A percentile compares a stretch with the other conserved stretches of the same genome.
Evolutionary conservation across 2,797 vertebrate genomes (phyloP).

Genomic region (Sebastolobus alascanus): DNA sequence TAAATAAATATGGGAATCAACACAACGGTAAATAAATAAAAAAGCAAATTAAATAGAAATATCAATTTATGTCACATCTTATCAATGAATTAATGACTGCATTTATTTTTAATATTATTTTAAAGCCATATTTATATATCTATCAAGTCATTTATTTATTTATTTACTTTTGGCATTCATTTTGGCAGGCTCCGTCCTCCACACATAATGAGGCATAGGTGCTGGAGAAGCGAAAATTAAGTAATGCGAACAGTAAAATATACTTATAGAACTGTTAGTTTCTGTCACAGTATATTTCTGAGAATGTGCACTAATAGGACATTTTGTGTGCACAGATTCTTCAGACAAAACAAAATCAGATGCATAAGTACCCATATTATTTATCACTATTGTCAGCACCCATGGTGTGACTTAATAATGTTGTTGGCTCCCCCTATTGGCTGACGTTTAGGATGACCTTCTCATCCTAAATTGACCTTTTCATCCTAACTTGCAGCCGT

Average conservation of each 20-base stretch:
- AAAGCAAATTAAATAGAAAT: too few species aligned
- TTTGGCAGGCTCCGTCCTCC: too few species aligned
- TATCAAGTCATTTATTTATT: too few species aligned
- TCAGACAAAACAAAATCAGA: too few species aligned
- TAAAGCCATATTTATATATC: too few species aligned
- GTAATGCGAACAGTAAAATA: neutral
- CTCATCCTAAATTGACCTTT: neutral
- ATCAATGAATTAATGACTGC: too few species aligned
- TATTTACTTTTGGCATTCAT: too few species aligned
- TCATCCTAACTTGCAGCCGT: neutral
- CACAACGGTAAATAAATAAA: too few species aligned
- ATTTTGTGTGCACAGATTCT: neutral
- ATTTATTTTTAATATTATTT: too few species aligned
- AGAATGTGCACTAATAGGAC: neutral
- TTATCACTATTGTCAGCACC: neutral
- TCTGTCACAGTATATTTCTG: neutral
- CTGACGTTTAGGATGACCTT: neutral
- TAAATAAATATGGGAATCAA: too few species aligned
- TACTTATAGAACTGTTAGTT: neutral
- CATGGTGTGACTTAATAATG: neutral
- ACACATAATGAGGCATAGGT: too few species aligned
- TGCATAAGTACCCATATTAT: neutral
- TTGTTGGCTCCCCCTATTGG: conserved; percentile 42
- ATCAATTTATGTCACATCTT: too few species aligned
- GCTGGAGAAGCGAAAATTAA: neutral